Conservation (phyloP, 2,888 invertebrate species). For the Aricia artaxerxes region DNA sequence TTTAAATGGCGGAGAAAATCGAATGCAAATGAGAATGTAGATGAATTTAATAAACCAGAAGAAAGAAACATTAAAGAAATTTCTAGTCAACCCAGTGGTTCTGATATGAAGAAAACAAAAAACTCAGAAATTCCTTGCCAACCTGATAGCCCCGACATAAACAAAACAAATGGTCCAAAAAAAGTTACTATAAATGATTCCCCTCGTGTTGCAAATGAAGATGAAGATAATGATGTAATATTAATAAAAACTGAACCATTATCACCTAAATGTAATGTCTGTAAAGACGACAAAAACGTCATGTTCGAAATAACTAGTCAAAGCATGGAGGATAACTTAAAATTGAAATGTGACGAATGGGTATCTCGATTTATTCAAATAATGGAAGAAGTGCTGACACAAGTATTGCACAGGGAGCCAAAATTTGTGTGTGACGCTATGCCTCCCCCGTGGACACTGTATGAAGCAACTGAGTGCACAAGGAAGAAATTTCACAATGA, state of each 20-base stretch:
- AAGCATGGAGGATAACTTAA: conserved; percentile 57
- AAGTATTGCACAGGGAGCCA: conserved; percentile 54
- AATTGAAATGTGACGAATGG: conserved; percentile 62
- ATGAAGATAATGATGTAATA: conserved; percentile 3
- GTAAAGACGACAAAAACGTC: conserved; percentile 41
- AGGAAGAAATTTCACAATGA: conserved; percentile 51
- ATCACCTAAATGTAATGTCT: neutral
- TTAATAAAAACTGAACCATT: neutral
- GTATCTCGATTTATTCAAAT: conserved; percentile 64
- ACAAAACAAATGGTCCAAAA: neutral
- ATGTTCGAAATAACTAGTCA: conserved; percentile 56
- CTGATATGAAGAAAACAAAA: neutral
- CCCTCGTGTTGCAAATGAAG: neutral
- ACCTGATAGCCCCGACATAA: neutral
- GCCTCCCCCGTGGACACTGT: conserved; percentile 62
- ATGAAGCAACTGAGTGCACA: conserved; percentile 61
- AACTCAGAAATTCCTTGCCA: neutral
- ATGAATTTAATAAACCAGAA: neutral
- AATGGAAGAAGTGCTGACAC: conserved; percentile 66
- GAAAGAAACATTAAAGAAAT: neutral
- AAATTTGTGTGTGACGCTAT: conserved; percentile 45
- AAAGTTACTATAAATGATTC: neutral
- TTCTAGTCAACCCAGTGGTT: neutral
- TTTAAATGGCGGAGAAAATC: conserved; percentile 9
- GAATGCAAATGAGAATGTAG: neutral